Base-by-base conservation (phyloP, 2,797 vertebrate genomes). In the Protonibea diacanthus region DNA sequence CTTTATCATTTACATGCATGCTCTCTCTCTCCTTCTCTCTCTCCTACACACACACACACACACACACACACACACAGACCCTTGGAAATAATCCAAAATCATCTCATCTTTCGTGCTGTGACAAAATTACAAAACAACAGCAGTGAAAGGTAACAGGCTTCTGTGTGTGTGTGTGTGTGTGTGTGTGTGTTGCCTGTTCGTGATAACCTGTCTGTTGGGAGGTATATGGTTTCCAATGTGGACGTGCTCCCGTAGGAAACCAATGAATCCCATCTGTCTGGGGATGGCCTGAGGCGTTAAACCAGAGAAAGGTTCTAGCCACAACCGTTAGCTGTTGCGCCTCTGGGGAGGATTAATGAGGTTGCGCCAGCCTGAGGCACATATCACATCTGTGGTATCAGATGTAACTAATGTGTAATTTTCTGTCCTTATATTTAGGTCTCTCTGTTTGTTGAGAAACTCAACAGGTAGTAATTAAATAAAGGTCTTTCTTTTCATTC, bases 141-240 rank as follows among this genome's bases (percentile, higher is more conserved):
- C 68, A 84, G 80, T 86, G 89, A 93, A 92, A 88, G 82, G 81
- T 73, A 79, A 55, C 49, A 76, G 87, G 88, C 53, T 88, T 86
- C 78, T 82, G 38, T 92, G 91, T 88, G 86, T 55, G 63, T 59
- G 13, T 83, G 78, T 83, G 76, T 52, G 44, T 79, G 75, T 79
- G 71, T 65, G 68, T 78, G 53, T 70, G 66, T 63, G 68, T 64
- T 68, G 56, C 45, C 20, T 59, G 52, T 75, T 49, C 10, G 11
- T 68, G 60, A 61, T 83, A 73, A 85, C 75, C 59, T 42, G 68
- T 63, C 64, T 60, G 49, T 73, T 73, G 57, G 48, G 49, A 63
- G 64, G 63, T 82, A 57, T 72, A 55, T 33, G 8, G 80, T 90
- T 92, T 87, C 83, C 60, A 60, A 63, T 62, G 63, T 62, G 64